A percentile compares a stretch with the other conserved stretches of the same genome.
phyloP scores from a whole-genome alignment of 2,888 invertebrate genomes.

The Brenthis ino region DNA sequence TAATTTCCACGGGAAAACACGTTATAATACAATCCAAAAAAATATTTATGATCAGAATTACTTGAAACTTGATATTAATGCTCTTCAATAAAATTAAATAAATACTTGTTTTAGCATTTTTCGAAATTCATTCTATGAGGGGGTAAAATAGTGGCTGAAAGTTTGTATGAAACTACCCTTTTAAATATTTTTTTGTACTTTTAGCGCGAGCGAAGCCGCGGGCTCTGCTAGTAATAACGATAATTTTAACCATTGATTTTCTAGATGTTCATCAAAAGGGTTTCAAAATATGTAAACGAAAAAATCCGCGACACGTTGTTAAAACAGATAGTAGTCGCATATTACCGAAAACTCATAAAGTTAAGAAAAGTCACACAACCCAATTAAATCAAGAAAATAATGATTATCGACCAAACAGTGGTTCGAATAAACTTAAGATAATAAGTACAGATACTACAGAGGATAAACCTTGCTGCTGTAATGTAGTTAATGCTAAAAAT shows the following conservation, averaged over 20 bases:
- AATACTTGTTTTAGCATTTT: too few species aligned
- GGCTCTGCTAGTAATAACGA: background rate
- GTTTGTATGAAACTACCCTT: too few species aligned
- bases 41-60: too few species aligned
- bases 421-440: constrained; percentile 24
- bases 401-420: background rate
- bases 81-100: too few species aligned
- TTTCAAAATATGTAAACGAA: constrained; percentile 18
- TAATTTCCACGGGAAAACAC: too few species aligned
- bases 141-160: too few species aligned
- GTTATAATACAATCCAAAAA: too few species aligned
- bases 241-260: constrained; percentile 12
- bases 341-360: constrained; percentile 2
- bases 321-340: background rate
- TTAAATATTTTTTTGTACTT: too few species aligned
- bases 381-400: constrained; percentile 6
- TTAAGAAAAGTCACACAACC: background rate
- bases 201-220: too few species aligned
- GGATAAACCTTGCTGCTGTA: constrained; percentile 57
- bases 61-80: too few species aligned
- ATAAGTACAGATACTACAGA: constrained; percentile 53
- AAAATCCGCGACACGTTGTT: constrained; percentile 4
- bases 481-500: constrained; percentile 25
- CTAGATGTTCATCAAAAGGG: constrained; percentile 22
- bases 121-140: too few species aligned